phyloP scores from a whole-genome alignment of 37 sponge, comb jelly and placozoan genomes.

The Spongilla lacustris region DNA sequence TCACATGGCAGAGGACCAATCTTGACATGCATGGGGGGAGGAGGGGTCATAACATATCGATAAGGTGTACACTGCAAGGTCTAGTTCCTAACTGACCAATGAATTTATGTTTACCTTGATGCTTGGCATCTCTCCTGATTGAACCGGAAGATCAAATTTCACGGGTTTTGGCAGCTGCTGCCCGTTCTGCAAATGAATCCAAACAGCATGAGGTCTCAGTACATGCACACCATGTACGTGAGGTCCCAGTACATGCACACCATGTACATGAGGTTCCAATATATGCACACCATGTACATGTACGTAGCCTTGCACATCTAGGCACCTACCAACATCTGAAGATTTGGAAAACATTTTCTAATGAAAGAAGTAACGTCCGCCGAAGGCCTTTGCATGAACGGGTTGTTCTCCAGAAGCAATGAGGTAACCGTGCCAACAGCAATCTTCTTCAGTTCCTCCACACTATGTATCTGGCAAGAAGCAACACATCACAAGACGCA shows the following conservation, averaged over 20 bases:
- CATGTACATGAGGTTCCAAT: no score
- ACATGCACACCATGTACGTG: background rate
- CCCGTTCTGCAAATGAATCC: constrained; percentile 43
- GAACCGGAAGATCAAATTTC: constrained; percentile 70
- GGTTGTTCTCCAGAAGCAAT: constrained; percentile 40
- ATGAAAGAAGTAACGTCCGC: background rate
- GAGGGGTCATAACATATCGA: no score
- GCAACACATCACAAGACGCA: background rate
- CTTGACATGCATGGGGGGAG: no score
- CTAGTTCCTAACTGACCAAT: no score
- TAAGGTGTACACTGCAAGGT: no score
- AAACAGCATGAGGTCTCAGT: background rate
- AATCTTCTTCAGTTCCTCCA: constrained; percentile 42
- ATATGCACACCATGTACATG: background rate
- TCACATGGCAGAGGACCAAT: no score
- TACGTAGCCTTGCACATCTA: background rate
- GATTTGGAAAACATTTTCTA: constrained; percentile 56
- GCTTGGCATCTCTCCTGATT: constrained; percentile 26
- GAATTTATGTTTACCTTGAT: constrained; percentile 23
- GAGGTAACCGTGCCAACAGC: constrained; percentile 24
- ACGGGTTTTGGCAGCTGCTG: constrained; percentile 65
- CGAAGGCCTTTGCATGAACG: constrained; percentile 9
- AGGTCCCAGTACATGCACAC: background rate
- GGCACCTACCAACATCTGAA: constrained; percentile 47
- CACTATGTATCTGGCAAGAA: constrained; percentile 15